These are phyloP conservation scores for Lagocephalus sceleratus DNA, from an alignment of 2,797 vertebrate genomes.

Conservation along the genomic window DNA sequence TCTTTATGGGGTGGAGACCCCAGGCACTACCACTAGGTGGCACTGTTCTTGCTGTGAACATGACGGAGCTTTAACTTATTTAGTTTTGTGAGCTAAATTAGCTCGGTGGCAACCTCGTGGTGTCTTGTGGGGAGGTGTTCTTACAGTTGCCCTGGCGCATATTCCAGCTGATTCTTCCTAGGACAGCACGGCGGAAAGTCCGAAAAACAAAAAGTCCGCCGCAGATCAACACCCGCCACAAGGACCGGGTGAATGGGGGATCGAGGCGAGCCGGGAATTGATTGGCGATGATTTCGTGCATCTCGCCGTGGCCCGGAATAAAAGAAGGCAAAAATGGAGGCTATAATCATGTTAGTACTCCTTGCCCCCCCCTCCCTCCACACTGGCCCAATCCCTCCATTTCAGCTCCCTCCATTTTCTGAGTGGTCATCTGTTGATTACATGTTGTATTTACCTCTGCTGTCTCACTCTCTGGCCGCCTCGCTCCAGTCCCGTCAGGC, in stretches of 20 bases:
- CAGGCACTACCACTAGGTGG: too few relatives aligned
- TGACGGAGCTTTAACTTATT: too few relatives aligned
- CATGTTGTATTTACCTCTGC: slow-evolving; percentile 88
- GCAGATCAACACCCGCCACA: slow-evolving; percentile 22
- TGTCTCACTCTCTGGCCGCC: slow-evolving; percentile 58
- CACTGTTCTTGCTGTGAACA: too few relatives aligned
- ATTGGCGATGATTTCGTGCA: slow-evolving; percentile 71
- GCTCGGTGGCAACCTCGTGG: too few relatives aligned
- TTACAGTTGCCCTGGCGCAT: too few relatives aligned
- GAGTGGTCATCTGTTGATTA: slow-evolving; percentile 88
- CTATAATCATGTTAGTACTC: slow-evolving; percentile 82
- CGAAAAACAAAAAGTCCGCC: slow-evolving; percentile 11
- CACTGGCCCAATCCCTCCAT: slow-evolving; percentile 57
- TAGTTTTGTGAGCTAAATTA: too few relatives aligned
- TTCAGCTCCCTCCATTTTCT: slow-evolving; percentile 68
- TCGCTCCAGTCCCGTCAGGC: slow-evolving; percentile 50
- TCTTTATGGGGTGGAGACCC: too few relatives aligned
- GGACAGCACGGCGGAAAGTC: slow-evolving; percentile 1
- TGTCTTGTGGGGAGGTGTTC: too few relatives aligned
- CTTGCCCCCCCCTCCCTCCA: slow-evolving; percentile 32
- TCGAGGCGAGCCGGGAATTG: slow-evolving; percentile 54
- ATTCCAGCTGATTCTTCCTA: too few relatives aligned
- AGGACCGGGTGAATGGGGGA: slow-evolving; percentile 41
- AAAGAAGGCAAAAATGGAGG: slow-evolving; percentile 75
- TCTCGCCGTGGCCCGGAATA: slow-evolving; percentile 65